Evolutionary conservation across 2,113 vertebrate species (phyloP).

Genomic region (Sigmodon hispidus): DNA sequence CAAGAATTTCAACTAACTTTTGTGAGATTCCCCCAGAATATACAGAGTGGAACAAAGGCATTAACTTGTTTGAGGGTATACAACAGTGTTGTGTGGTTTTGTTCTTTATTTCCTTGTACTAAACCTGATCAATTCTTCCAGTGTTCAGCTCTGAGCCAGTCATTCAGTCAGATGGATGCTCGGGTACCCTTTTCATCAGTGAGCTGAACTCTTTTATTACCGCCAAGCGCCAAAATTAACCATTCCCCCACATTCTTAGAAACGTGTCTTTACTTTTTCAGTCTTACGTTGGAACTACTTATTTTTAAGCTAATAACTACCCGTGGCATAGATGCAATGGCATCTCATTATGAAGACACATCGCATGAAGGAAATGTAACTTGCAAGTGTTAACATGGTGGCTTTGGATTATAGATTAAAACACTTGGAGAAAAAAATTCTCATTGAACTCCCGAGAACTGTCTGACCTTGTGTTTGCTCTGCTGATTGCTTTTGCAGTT

Average conservation of each 20-base stretch:
- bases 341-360: not conserved
- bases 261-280: not conserved
- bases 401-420: not conserved
- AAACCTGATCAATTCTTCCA: not conserved
- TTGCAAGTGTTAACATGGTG: not conserved
- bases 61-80: not conserved
- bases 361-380: not conserved
- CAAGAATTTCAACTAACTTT: not conserved
- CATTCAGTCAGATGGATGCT: not conserved
- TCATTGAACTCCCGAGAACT: not conserved
- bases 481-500: slow-evolving; percentile 87
- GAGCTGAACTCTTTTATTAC: not conserved
- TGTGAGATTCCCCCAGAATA: not conserved
- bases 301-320: not conserved
- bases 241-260: not conserved
- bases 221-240: not conserved
- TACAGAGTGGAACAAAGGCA: not conserved
- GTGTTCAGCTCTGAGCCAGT: not conserved
- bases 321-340: not conserved
- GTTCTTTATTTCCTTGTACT: not conserved
- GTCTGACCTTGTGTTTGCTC: not conserved
- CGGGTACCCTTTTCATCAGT: not conserved
- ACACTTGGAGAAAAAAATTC: not conserved
- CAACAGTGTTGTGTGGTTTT: not conserved
- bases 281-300: not conserved